Evolutionary conservation across 2,888 invertebrate genomes (phyloP).

Genomic region (Galeruca laticollis): DNA sequence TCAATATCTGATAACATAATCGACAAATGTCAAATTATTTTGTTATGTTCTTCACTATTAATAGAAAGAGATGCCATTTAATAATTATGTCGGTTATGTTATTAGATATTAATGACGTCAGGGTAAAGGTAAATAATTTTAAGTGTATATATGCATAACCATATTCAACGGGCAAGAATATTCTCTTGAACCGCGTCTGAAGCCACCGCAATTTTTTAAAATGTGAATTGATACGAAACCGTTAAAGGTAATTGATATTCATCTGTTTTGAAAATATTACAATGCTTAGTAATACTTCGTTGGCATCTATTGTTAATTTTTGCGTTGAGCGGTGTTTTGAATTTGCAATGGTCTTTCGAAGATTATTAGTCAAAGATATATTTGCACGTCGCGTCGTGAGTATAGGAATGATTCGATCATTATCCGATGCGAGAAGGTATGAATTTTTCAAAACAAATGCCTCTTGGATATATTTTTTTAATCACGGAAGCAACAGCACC

Average conservation of each 20-base stretch:
- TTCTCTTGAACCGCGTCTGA: slow-evolving; percentile 2
- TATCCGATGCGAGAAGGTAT: not conserved
- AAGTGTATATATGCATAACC: not conserved
- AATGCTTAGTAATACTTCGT: slow-evolving; percentile 15
- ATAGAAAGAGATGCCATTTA: too few relatives aligned
- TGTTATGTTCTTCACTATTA: too few relatives aligned
- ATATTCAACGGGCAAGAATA: not conserved
- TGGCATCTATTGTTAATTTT: slow-evolving; percentile 14
- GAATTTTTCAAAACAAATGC: not conserved
- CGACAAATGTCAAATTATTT: too few relatives aligned
- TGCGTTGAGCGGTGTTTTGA: not conserved
- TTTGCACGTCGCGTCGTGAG: not conserved
- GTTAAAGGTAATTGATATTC: slow-evolving; percentile 30
- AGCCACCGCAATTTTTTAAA: not conserved
- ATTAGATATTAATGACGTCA: too few relatives aligned
- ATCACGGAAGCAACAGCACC: too few relatives aligned
- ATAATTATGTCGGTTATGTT: too few relatives aligned
- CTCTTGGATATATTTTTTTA: not conserved
- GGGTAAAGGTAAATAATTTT: too few relatives aligned
- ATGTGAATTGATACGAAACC: slow-evolving; percentile 8
- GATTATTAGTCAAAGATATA: slow-evolving; percentile 3
- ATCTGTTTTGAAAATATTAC: slow-evolving; percentile 29
- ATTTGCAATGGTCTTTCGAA: slow-evolving; percentile 1
- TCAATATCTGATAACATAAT: too few relatives aligned
- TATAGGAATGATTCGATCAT: not conserved